Evolutionary conservation across 2,888 invertebrate genomes (phyloP).

Genomic region (Blera fallax): DNA sequence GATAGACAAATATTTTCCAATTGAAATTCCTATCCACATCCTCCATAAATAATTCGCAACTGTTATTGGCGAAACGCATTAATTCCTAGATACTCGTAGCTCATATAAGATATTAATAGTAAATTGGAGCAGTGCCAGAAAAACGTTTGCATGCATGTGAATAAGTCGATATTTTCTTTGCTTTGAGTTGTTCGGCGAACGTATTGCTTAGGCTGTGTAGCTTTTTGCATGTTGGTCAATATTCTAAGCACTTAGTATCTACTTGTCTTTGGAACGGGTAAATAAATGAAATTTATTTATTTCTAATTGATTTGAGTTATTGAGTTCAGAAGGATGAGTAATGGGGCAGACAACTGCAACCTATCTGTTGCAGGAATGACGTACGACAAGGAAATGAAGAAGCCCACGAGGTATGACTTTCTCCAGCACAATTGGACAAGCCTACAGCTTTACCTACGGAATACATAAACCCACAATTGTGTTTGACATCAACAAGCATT

Average conservation of each 20-base stretch:
- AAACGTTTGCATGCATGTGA: not conserved
- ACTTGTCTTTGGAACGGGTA: not conserved
- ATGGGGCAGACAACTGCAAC: too few species aligned
- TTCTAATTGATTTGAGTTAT: too few species aligned
- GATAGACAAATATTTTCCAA: not conserved
- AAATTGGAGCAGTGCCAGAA: constrained; percentile 24
- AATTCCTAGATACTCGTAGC: constrained; percentile 12
- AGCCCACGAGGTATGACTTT: too few species aligned
- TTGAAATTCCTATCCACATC: constrained; percentile 24
- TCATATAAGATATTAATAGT: constrained; percentile 16
- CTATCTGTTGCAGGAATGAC: too few species aligned
- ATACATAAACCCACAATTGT: too few species aligned
- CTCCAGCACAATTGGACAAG: too few species aligned
- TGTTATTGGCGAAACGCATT: constrained; percentile 37
- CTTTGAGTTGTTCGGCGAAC: not conserved
- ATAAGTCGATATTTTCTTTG: not conserved
- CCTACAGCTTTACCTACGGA: too few species aligned
- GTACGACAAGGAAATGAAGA: too few species aligned
- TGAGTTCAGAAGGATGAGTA: too few species aligned
- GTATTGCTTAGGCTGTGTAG: not conserved
- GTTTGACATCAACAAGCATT: too few species aligned
- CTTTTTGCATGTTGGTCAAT: not conserved
- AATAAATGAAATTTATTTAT: not conserved
- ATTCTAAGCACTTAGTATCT: not conserved
- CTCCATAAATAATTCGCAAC: constrained; percentile 18